Conservation (phyloP, 2,113 vertebrate species). For the Mus pahari region DNA sequence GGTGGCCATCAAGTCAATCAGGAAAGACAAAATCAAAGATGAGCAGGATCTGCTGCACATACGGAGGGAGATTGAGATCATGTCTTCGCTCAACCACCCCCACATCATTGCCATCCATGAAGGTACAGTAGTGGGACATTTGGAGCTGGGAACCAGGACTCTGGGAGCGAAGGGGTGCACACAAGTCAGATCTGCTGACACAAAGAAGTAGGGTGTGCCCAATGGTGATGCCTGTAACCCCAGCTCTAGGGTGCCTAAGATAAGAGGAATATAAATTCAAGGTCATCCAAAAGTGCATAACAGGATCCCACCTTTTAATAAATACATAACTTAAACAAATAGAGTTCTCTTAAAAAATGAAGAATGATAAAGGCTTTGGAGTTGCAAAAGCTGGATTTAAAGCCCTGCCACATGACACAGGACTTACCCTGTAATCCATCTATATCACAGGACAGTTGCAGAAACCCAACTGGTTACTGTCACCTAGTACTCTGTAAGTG, state of each 20-base stretch:
- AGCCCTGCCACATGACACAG: constrained; percentile 5
- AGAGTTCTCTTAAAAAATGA: background rate
- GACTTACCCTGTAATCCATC: background rate
- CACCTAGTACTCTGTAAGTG: background rate
- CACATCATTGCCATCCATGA: constrained; percentile 97
- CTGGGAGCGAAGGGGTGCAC: background rate
- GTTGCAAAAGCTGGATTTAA: constrained; percentile 23
- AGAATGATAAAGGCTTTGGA: background rate
- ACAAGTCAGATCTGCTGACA: background rate
- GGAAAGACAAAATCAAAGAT: constrained; percentile 96
- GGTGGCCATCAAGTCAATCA: constrained; percentile 98
- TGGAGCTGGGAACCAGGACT: background rate
- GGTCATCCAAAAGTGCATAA: background rate
- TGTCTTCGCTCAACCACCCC: constrained; percentile 97
- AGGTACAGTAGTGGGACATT: constrained; percentile 87
- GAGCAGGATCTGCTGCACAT: constrained; percentile 97
- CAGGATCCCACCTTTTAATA: background rate
- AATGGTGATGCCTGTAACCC: background rate
- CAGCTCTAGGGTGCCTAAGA: background rate
- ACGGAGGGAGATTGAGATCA: constrained; percentile 98
- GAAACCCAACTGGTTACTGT: constrained; percentile 1
- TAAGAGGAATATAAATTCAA: background rate
- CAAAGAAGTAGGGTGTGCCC: background rate
- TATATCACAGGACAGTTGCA: background rate
- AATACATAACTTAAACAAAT: background rate